A percentile compares a stretch with the other conserved stretches of the same genome.
These are phyloP conservation scores for Drosophila antonietae DNA, from an alignment of 2,888 invertebrate genomes.

Conservation along the genomic window DNA sequence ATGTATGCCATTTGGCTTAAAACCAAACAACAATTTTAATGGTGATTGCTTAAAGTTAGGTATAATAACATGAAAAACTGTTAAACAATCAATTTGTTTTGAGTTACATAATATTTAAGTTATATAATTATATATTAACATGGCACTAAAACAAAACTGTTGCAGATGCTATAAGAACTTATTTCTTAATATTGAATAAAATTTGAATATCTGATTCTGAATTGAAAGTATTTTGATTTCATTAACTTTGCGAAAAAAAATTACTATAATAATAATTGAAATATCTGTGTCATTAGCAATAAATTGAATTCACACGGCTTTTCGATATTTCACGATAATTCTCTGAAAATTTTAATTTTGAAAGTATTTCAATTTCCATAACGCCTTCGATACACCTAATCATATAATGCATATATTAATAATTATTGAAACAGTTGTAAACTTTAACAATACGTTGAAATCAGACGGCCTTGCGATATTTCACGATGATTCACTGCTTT, in stretches of 20 bases:
- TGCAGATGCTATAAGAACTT: no score
- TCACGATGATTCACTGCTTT: constrained; percentile 60
- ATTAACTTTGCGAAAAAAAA: no score
- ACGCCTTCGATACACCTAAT: background rate
- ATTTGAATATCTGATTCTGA: background rate
- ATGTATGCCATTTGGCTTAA: background rate
- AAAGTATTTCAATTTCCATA: background rate
- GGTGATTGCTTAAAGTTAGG: background rate
- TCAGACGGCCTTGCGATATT: constrained; percentile 25
- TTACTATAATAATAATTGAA: no score
- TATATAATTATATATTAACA: no score
- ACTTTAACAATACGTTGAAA: constrained; percentile 24
- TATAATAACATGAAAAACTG: background rate
- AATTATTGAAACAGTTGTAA: constrained; percentile 29
- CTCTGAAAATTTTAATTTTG: no score
- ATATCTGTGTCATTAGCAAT: no score
- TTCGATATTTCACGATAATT: no score
- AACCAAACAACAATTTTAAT: background rate
- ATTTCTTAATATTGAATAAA: background rate
- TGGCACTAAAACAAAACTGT: no score
- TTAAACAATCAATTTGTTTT: background rate
- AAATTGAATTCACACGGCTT: no score
- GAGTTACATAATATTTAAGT: no score
- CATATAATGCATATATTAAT: background rate
- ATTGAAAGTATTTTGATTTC: background rate